Evolutionary conservation across 2,888 invertebrate genomes (phyloP).

Genomic region (Craniophora ligustri): DNA sequence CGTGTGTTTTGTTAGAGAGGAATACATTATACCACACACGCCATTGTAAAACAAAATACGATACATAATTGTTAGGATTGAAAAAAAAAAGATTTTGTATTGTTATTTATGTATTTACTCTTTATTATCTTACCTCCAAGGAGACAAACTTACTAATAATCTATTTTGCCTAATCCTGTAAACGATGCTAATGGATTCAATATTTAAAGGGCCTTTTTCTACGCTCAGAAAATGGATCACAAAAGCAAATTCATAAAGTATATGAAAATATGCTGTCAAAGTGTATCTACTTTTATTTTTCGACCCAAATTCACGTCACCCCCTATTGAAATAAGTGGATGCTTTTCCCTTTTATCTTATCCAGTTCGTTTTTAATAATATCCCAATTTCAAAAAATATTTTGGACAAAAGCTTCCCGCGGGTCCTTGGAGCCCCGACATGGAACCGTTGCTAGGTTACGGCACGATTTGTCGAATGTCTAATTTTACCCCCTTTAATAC

Average conservation of each 20-base stretch:
- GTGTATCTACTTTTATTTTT: conserved; percentile 13
- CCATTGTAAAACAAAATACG: too few relatives aligned
- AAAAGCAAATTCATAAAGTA: conserved; percentile 21
- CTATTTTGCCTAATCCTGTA: too few relatives aligned
- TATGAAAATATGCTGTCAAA: conserved; percentile 12
- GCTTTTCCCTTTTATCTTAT: conserved; percentile 34
- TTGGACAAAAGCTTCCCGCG: conserved; percentile 17
- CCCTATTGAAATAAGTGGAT: conserved; percentile 34
- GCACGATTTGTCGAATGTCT: conserved; percentile 71
- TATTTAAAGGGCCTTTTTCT: too few relatives aligned
- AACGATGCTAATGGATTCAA: too few relatives aligned
- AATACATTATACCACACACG: too few relatives aligned
- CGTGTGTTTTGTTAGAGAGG: too few relatives aligned
- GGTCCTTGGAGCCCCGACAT: conserved; percentile 35
- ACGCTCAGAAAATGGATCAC: neutral
- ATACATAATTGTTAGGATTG: too few relatives aligned
- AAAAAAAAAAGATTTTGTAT: too few relatives aligned
- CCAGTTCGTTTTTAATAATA: conserved; percentile 43
- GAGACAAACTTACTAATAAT: too few relatives aligned
- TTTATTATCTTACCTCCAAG: too few relatives aligned
- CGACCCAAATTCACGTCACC: conserved; percentile 5
- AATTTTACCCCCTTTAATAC: conserved; percentile 70
- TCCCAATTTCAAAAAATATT: conserved; percentile 47
- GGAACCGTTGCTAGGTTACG: conserved; percentile 74
- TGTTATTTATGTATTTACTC: too few relatives aligned